Percentiles rank a stretch among this genome's conserved stretches.
These are phyloP conservation scores for Steinernema khuongi DNA, from an alignment of 1,140 invertebrate genomes.

Conservation along the genomic window DNA sequence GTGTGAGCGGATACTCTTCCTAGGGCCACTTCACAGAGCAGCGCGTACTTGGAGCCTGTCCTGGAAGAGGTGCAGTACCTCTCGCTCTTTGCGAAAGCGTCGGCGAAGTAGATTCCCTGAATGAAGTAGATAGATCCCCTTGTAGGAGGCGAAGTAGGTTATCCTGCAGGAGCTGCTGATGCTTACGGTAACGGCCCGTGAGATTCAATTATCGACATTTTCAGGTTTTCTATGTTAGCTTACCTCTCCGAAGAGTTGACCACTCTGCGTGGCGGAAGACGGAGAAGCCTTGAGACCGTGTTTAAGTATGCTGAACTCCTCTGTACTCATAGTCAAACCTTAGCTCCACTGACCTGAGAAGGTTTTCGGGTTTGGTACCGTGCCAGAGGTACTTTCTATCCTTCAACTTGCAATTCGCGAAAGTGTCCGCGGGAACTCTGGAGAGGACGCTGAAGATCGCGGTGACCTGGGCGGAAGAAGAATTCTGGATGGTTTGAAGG, in stretches of 20 bases:
- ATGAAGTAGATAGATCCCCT: constrained; percentile 21
- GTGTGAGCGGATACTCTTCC: neutral
- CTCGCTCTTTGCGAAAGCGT: constrained; percentile 37
- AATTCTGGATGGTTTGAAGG: constrained; percentile 33
- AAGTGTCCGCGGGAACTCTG: constrained; percentile 8
- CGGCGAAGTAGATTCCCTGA: constrained; percentile 42
- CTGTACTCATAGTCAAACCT: no score
- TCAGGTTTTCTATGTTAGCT: constrained; percentile 8
- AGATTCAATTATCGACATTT: no score
- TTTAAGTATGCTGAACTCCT: constrained; percentile 37
- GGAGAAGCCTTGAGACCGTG: constrained; percentile 34
- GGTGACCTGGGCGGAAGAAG: neutral
- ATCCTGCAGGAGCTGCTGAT: no score
- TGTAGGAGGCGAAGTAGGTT: neutral
- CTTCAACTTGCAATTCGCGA: constrained; percentile 21
- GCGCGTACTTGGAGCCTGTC: constrained; percentile 33
- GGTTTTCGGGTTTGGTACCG: constrained; percentile 38
- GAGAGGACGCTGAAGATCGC: constrained; percentile 28
- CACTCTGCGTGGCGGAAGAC: constrained; percentile 22
- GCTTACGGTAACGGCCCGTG: no score
- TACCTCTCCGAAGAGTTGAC: constrained; percentile 36
- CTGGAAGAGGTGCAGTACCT: constrained; percentile 31
- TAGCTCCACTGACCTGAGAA: no score
- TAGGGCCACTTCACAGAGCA: constrained; percentile 34
- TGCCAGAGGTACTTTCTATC: constrained; percentile 39